These are phyloP conservation scores for Pachycephala philippinensis DNA, from an alignment of 2,113 vertebrate species.

Conservation along the genomic window DNA sequence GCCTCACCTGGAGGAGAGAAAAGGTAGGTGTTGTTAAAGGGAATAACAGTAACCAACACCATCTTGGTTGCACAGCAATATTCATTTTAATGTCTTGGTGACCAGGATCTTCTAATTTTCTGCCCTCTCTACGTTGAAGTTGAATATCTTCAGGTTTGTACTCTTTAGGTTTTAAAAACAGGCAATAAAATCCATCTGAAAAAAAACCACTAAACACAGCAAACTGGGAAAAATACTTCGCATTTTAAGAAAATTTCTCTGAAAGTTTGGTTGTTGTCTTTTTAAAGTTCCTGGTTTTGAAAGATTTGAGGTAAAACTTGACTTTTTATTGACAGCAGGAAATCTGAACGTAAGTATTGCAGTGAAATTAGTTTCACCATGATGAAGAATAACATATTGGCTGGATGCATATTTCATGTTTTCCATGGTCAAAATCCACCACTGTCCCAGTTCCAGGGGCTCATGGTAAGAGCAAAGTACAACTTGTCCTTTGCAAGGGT, in stretches of 20 bases:
- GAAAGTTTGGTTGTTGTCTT: neutral
- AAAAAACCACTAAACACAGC: neutral
- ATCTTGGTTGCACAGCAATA: neutral
- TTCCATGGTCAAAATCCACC: neutral
- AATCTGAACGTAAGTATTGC: neutral
- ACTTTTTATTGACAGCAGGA: neutral
- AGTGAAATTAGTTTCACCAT: neutral
- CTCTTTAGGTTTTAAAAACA: neutral
- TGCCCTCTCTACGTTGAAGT: neutral
- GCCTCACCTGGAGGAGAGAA: neutral
- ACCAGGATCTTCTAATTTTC: neutral
- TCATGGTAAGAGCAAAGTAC: neutral
- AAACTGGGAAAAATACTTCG: neutral
- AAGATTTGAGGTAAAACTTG: neutral
- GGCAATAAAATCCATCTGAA: neutral
- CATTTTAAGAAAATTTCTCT: neutral
- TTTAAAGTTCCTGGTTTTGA: neutral
- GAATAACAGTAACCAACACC: neutral
- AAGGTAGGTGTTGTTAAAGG: neutral
- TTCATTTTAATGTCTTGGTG: neutral
- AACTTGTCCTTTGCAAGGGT: neutral
- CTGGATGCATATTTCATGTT: neutral
- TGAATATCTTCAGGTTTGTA: neutral
- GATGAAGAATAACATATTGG: neutral
- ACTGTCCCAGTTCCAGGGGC: neutral